Evolutionary conservation across 1,140 invertebrate genomes (phyloP).

Genomic region (Manduca sexta): DNA sequence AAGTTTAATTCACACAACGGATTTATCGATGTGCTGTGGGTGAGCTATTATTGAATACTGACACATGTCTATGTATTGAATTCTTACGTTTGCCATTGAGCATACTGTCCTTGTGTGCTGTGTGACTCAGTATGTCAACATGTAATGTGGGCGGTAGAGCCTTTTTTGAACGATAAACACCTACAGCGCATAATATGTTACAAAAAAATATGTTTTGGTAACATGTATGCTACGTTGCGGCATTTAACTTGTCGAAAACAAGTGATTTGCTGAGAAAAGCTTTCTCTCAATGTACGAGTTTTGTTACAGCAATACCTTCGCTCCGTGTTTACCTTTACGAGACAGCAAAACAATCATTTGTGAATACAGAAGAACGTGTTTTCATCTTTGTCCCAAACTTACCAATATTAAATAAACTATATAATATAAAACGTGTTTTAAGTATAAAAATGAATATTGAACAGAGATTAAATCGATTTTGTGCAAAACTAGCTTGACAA

Average conservation of each 20-base stretch:
- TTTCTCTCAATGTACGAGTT: constrained; percentile 22
- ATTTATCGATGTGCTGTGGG: constrained; percentile 24
- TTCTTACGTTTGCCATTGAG: constrained; percentile 52
- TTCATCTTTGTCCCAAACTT: too few species aligned
- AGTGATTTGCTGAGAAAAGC: constrained; percentile 16
- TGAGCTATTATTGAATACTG: constrained; percentile 32
- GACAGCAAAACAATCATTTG: constrained; percentile 24
- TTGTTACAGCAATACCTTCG: neutral
- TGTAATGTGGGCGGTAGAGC: constrained; percentile 51
- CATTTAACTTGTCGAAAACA: neutral
- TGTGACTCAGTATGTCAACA: constrained; percentile 63
- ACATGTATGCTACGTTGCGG: too few species aligned
- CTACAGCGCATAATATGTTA: too few species aligned
- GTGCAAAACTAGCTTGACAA: neutral
- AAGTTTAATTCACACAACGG: constrained; percentile 4
- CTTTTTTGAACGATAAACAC: constrained; percentile 22
- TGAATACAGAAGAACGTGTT: too few species aligned
- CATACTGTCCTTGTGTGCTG: constrained; percentile 58
- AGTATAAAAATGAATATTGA: too few species aligned
- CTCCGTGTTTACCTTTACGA: constrained; percentile 21
- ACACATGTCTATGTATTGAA: constrained; percentile 54
- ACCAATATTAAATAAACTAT: too few species aligned
- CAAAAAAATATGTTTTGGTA: too few species aligned
- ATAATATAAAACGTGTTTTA: too few species aligned
- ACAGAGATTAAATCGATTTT: too few species aligned